Conservation (phyloP, 1,140 invertebrate species). For the Nymphalis io region DNA sequence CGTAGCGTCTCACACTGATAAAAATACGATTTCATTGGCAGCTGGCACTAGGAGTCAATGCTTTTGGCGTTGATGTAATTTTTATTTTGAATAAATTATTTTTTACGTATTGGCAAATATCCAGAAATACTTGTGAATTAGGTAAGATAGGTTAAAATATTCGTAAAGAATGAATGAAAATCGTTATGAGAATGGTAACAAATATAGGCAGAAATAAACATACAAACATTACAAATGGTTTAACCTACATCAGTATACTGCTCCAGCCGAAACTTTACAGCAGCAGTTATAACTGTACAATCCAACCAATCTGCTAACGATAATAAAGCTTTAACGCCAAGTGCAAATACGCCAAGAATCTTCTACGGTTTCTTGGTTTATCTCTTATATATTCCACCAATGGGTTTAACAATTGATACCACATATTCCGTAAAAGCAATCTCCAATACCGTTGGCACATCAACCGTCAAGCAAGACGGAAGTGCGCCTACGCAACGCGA, state of each 20-base stretch:
- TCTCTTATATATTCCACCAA: background rate
- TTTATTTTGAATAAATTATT: background rate
- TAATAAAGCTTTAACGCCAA: too few relatives aligned
- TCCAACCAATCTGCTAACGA: too few relatives aligned
- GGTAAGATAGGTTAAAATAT: background rate
- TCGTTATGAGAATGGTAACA: too few relatives aligned
- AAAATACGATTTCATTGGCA: background rate
- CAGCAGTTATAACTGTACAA: too few relatives aligned
- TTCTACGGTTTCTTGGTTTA: background rate
- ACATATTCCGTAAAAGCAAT: slow-evolving; percentile 44
- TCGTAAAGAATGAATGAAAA: background rate
- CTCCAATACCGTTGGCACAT: slow-evolving; percentile 47
- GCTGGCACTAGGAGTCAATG: background rate
- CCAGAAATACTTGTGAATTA: slow-evolving; percentile 9
- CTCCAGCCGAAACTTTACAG: background rate
- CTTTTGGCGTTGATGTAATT: background rate
- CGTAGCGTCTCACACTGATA: background rate
- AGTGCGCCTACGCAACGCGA: slow-evolving; percentile 56
- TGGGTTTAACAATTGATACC: slow-evolving; percentile 13
- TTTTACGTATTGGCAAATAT: background rate
- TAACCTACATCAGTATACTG: too few relatives aligned
- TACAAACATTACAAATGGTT: too few relatives aligned
- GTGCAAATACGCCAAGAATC: background rate
- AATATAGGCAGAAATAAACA: too few relatives aligned
- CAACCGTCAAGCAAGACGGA: slow-evolving; percentile 55